Base-by-base conservation (phyloP, 2,113 vertebrate species). In the Pundamilia nyererei region DNA sequence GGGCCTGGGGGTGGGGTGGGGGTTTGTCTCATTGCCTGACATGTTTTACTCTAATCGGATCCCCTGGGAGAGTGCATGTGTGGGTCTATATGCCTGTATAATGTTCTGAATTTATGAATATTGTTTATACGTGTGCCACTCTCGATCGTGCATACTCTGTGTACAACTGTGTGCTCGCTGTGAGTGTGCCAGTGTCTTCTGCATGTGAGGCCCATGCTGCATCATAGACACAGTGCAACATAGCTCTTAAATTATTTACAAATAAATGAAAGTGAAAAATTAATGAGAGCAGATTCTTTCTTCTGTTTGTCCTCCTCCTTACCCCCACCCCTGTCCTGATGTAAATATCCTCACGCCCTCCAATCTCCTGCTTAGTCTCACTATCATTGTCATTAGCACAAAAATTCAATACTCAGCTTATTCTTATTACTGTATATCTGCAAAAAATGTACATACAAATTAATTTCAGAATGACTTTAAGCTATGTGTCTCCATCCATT, bases 21-120 rank as follows among this genome's bases (percentile, higher is more conserved):
- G 49, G 62, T 26, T 47, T 75, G 42, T 45, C 70, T 47, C 65
- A 87, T 75, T 90, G 85, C 51, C 87, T 89, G 86, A 91, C 90
- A 93, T 89, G 82, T 93, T 33, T 91, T 79, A 85, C 79, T 84
- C 90, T 95, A 95, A 96, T 96, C 93, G 89, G 49, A 85, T 94
- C 95, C 89, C 92, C 55, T 86, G 95, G 88, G 94, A 93, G 3
- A 14, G 10, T 35, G 80, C 65, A 70, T 42, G 54, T 84, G 85
- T 75, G 60, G 80, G 72, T 85, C 68, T 93, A 80, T 80, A 47
- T 89, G 79, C 2, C 29, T 21, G 38, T 35, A 47, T 26, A 82
- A 56, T 49, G 8, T 54, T 86, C 15, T 40, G 72, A 85, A 87
- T 89, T 10, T 77, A 47, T 89, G 81, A 89, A 86, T 58, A 70